Conservation (phyloP, 2,113 vertebrate species). For the Nothocercus nigrocapillus region DNA sequence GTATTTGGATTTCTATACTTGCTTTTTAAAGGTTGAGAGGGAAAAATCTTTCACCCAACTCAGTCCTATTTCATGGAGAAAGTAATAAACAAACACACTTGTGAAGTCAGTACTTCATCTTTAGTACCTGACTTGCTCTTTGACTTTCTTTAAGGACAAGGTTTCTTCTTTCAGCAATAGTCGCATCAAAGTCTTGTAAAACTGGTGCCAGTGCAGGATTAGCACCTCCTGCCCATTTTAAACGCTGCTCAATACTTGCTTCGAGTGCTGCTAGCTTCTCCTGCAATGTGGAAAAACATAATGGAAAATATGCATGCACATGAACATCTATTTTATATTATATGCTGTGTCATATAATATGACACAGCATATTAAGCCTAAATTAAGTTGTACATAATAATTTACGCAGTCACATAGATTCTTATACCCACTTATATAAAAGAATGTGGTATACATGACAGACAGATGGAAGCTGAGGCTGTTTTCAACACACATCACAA, state of each 20-base stretch:
- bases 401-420: neutral
- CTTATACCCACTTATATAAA: neutral
- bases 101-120: neutral
- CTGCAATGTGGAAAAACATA: constrained; percentile 66
- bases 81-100: neutral
- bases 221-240: constrained; percentile 98
- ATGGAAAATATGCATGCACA: neutral
- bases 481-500: neutral
- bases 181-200: constrained; percentile 97
- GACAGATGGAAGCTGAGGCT: neutral
- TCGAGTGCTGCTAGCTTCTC: constrained; percentile 94
- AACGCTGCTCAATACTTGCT: constrained; percentile 96
- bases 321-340: too few relatives aligned
- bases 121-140: constrained; percentile 89
- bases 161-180: constrained; percentile 91
- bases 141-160: constrained; percentile 94
- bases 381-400: neutral
- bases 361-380: neutral
- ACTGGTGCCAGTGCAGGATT: constrained; percentile 95
- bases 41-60: neutral
- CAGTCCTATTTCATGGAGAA: neutral
- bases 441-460: neutral
- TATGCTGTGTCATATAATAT: neutral
- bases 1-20: neutral
- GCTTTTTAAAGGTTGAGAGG: neutral